Conservation (phyloP, 2,888 invertebrate genomes). For the Argyresthia goedartella region DNA sequence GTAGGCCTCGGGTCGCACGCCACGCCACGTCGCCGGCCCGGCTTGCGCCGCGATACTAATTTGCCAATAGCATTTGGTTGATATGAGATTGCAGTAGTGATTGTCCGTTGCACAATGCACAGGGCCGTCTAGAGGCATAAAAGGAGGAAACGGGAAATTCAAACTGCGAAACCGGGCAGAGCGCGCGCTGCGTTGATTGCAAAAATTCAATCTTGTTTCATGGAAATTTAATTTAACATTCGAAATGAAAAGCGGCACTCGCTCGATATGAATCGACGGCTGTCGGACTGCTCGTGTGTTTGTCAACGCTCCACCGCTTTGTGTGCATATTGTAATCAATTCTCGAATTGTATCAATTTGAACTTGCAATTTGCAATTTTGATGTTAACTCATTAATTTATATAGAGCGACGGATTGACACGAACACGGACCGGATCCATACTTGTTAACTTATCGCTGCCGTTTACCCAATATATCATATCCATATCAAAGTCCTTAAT, state of each 20-base stretch:
- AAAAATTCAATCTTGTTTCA: conserved; percentile 71
- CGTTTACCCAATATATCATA: not conserved
- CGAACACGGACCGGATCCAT: conserved; percentile 13
- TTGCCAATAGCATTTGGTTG: too few species aligned
- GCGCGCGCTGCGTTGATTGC: conserved; percentile 43
- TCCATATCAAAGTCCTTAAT: too few species aligned
- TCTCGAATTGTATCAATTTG: conserved; percentile 46
- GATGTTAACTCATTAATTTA: conserved; percentile 55
- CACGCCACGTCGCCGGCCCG: not conserved
- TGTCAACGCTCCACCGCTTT: conserved; percentile 55
- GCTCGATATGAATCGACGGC: conserved; percentile 64
- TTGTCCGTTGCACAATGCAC: too few species aligned
- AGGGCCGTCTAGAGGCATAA: too few species aligned
- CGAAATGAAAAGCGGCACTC: conserved; percentile 65
- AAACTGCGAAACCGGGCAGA: too few species aligned
- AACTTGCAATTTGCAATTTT: conserved; percentile 63
- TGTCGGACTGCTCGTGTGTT: conserved; percentile 64
- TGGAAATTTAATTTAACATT: conserved; percentile 71
- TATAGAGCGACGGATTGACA: conserved; percentile 33
- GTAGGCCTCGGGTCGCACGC: not conserved
- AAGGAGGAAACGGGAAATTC: too few species aligned
- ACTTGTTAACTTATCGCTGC: conserved; percentile 7
- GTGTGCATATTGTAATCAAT: conserved; percentile 68
- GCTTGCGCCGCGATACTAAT: conserved; percentile 19
- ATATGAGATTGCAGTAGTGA: too few species aligned